Conservation (phyloP, 2,113 vertebrate genomes). For the Siniperca chuatsi region DNA sequence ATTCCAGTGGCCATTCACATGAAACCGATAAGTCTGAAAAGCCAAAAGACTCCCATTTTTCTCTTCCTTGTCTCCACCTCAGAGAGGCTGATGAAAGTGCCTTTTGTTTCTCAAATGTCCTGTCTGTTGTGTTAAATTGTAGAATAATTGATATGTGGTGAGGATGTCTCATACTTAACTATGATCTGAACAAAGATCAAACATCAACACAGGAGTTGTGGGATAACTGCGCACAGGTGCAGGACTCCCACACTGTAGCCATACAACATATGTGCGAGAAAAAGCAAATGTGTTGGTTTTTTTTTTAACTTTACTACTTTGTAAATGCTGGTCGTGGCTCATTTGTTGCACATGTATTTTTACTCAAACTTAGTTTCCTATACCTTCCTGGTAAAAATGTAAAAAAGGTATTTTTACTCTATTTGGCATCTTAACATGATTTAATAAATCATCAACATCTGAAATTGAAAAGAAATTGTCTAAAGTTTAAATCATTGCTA, state of each 20-base stretch:
- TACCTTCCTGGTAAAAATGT: neutral
- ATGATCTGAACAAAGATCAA: conserved; percentile 57
- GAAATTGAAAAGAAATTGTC: neutral
- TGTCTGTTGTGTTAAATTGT: conserved; percentile 67
- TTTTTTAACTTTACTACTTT: neutral
- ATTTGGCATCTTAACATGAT: neutral
- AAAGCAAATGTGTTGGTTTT: neutral
- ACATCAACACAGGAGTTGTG: conserved; percentile 41
- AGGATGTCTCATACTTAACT: conserved; percentile 52
- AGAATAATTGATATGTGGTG: conserved; percentile 72
- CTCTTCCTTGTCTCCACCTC: conserved; percentile 67
- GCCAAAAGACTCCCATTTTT: conserved; percentile 78
- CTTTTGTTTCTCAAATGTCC: conserved; percentile 75
- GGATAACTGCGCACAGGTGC: conserved; percentile 48
- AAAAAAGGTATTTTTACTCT: too few relatives aligned
- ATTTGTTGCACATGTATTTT: neutral
- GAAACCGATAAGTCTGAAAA: conserved; percentile 84
- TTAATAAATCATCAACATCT: neutral
- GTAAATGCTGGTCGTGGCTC: neutral
- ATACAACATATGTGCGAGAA: conserved; percentile 29
- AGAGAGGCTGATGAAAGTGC: conserved; percentile 73
- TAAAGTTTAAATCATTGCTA: conserved; percentile 3
- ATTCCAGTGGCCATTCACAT: conserved; percentile 83
- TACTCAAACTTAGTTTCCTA: neutral
- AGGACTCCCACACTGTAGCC: conserved; percentile 21